phyloP scores from a whole-genome alignment of 2,888 invertebrate genomes.

The Agrochola lychnidis region DNA sequence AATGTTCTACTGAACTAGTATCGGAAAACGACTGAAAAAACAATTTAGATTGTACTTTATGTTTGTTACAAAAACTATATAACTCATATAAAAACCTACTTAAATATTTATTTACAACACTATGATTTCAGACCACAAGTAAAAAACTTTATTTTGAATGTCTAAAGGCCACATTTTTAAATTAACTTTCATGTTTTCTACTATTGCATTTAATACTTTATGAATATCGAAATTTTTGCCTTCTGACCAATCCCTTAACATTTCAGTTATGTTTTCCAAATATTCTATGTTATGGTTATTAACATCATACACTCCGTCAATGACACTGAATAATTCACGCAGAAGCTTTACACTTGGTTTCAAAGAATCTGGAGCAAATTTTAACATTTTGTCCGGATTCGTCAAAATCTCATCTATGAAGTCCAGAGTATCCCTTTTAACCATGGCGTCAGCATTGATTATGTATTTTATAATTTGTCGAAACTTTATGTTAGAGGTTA shows the following conservation, averaged over 20 bases:
- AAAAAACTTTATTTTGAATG: conserved; percentile 69
- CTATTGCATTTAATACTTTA: conserved; percentile 65
- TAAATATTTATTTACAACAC: conserved; percentile 49
- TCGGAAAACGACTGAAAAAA: conserved; percentile 5
- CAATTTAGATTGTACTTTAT: conserved; percentile 18
- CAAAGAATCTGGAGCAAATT: conserved; percentile 63
- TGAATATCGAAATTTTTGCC: conserved; percentile 59
- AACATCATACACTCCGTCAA: conserved; percentile 73
- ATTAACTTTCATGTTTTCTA: conserved; percentile 74
- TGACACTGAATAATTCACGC: conserved; percentile 65
- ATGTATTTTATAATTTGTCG: conserved; percentile 69
- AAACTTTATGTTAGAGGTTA: conserved; percentile 71
- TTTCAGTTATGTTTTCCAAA: conserved; percentile 68
- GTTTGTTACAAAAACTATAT: conserved; percentile 28
- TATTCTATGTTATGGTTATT: conserved; percentile 67
- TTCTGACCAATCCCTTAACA: conserved; percentile 61
- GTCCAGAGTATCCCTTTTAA: conserved; percentile 75
- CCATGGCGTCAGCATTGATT: conserved; percentile 56
- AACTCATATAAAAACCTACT: conserved; percentile 29
- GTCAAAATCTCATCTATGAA: conserved; percentile 76
- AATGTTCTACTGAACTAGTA: not conserved
- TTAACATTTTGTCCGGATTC: conserved; percentile 65
- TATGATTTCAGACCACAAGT: conserved; percentile 71
- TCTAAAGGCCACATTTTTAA: conserved; percentile 73
- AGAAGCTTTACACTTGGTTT: conserved; percentile 66